Conservation (phyloP, 2,888 invertebrate species). For the Fragum sueziense region DNA sequence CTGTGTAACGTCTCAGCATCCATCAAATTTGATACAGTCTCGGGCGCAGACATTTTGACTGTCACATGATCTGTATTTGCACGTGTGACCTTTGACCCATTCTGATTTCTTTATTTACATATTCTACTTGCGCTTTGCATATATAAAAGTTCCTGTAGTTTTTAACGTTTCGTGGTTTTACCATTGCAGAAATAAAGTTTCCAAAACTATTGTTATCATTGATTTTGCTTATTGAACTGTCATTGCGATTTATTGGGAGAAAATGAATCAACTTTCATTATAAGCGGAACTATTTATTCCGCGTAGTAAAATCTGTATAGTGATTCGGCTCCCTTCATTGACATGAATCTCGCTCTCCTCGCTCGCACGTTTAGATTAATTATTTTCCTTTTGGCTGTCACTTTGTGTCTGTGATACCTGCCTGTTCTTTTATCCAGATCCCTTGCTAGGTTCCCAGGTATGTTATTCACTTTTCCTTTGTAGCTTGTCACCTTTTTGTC, state of each 20-base stretch:
- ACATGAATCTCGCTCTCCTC: constrained; percentile 65
- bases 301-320: constrained; percentile 24
- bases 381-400: constrained; percentile 68
- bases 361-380: constrained; percentile 67
- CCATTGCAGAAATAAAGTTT: no score
- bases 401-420: constrained; percentile 68
- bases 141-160: no score
- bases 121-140: constrained; percentile 43
- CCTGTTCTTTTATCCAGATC: constrained; percentile 72
- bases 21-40: neutral
- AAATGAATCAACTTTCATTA: neutral
- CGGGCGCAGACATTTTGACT: constrained; percentile 65
- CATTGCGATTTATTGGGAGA: neutral
- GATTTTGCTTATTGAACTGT: no score
- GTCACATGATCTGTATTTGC: constrained; percentile 59
- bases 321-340: constrained; percentile 60
- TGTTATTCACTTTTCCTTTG: constrained; percentile 72
- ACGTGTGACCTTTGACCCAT: constrained; percentile 62
- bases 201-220: no score
- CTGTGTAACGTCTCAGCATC: neutral
- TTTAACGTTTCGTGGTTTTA: no score
- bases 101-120: constrained; percentile 63
- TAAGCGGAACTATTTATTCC: constrained; percentile 42
- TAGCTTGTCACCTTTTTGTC: constrained; percentile 67
- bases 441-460: constrained; percentile 75